Evolutionary conservation across 1,140 invertebrate species (phyloP), one percentile per base, ranked within the genome.

Genomic region (Harlomillsia oculata): DNA sequence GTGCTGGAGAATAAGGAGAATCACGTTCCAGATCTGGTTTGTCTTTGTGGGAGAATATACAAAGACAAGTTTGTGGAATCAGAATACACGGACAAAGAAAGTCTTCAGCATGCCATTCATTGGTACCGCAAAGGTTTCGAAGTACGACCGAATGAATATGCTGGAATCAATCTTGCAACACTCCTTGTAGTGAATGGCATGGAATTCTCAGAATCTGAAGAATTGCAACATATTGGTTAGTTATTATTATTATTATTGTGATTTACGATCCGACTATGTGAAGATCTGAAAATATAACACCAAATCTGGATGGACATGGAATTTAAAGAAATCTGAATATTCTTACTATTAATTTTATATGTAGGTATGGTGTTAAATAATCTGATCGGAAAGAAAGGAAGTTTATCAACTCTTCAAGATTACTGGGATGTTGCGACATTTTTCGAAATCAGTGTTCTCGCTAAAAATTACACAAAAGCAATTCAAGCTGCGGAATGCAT

Each of bases 371-470:
- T 93, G 4, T 72, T 99, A 41, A 99, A 98, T 72, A 96, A 96
- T 76, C 76, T 98, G 39, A 97, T 99, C 69, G 96, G 97, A 0
- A 90, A 94, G 69, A 99, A 99, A 72, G 96, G 96, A 20, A 94
- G 89, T 69, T 72, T 99, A 16, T 82, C 83, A 0, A 89, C 87
- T 18, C 73, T 99, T 2, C 87, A 86, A 66, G 95, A 99, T 68
- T 99, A 99, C 69, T 99, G 97, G 97, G 94, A 97, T 74, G 93
- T 99, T 6, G 97, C 97, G 0, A 99, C 95, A 1, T 99, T 97
- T 74, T 99, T 99, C 74, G 97, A 99, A 74, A 97, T 99, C 53
- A 93, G 89, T 51, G 95, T 99, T 1, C 74, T 99, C 14, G 94
- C 94, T 14, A 89, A 97, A 72, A 91, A 99, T 72, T 99, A 97